Evolutionary conservation across 2,888 invertebrate species (phyloP), one percentile per base, ranked within the genome.

Genomic region (Nudaria mundana): DNA sequence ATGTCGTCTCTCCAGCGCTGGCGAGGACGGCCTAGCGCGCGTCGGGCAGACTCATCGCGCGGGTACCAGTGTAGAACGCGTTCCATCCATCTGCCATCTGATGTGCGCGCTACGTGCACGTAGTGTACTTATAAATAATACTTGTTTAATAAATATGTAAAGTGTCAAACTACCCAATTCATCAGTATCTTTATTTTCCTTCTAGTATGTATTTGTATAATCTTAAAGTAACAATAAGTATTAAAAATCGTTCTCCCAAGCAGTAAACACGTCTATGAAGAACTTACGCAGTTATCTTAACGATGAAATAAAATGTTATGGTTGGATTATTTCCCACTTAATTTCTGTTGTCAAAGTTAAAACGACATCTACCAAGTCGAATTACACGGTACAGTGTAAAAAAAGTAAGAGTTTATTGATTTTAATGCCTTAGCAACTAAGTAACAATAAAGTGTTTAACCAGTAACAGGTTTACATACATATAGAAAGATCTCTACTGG

Each of bases 371-470:
- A 5, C 5, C 5, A 18, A 18, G 5, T 18, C 18, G 18, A 18
- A n/a, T 13, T 22, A 18, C 30, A 12, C 24, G 23, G n/a, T n/a
- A n/a, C n/a, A n/a, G n/a, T n/a, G n/a, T n/a, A n/a, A 11, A 28
- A 31, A 8, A 39, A 37, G 40, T 49, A 52, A 54, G 44, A 52
- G 59, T 50, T 61, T 13, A 18, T 5, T 37, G 0, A 12, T 40
- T 12, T 40, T 58, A 57, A 66, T 64, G 50, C 58, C 51, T 50
- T 39, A 48, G 39, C 41, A 57, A 58, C 49, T 43, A 64, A 65
- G 71, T 74, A 59, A 50, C 62, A 68, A 70, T 68, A 46, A 70
- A 52, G 30, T 49, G 44, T 44, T 63, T 56, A 61, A 60, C 53
- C 48, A 56, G 30, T 49, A 55, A 50, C 55, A 53, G 56, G 56